Percentiles rank a stretch among this genome's conserved stretches.
Conservation (phyloP, 1,140 invertebrate genomes). For the Phthorimaea operculella region DNA sequence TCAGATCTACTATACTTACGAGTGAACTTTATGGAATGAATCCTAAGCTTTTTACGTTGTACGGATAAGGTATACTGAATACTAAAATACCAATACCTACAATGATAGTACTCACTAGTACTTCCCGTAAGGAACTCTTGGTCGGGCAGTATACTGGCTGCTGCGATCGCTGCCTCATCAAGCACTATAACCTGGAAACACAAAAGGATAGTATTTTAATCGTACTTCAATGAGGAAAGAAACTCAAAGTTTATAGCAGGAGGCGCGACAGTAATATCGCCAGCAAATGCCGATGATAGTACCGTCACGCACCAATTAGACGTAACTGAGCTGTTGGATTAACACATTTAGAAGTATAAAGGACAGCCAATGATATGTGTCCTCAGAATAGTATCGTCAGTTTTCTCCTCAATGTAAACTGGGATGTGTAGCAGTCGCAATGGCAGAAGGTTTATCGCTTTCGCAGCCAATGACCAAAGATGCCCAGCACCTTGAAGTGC, state of each 20-base stretch:
- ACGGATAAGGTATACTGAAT: no score
- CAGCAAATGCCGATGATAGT: no score
- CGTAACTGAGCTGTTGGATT: no score
- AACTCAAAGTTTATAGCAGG: no score
- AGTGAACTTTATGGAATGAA: no score
- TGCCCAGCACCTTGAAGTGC: conserved; percentile 86
- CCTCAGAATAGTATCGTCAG: conserved; percentile 16
- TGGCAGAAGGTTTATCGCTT: conserved; percentile 53
- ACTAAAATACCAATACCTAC: no score
- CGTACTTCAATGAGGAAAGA: no score
- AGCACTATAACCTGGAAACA: conserved; percentile 55
- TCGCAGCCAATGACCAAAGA: conserved; percentile 79
- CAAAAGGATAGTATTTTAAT: not conserved
- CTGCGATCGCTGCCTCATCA: conserved; percentile 62
- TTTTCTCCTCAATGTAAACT: not conserved
- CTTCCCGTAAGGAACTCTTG: conserved; percentile 50
- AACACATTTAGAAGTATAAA: no score
- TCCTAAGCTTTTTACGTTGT: no score
- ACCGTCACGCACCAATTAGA: no score
- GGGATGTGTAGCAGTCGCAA: conserved; percentile 31
- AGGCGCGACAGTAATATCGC: no score
- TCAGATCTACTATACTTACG: no score
- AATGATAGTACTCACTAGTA: conserved; percentile 38
- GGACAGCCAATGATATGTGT: conserved; percentile 43
- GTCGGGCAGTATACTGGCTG: conserved; percentile 62